phyloP scores from a whole-genome alignment of 2,888 invertebrate species.

The Volucella zonaria region DNA sequence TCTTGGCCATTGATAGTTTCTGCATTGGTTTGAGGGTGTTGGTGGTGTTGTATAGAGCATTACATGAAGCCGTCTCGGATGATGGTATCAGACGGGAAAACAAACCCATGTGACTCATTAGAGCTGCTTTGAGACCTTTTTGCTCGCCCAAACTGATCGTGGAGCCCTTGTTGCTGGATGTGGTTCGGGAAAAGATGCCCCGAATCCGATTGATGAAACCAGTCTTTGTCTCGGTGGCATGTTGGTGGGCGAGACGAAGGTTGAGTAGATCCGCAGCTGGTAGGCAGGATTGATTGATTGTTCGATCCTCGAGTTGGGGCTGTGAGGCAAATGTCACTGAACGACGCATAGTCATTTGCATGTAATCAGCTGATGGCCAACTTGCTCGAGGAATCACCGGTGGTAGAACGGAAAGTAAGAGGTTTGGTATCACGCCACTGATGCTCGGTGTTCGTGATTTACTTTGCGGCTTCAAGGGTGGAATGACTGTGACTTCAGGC shows the following conservation, averaged over 20 bases:
- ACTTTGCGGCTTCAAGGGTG: slow-evolving; percentile 64
- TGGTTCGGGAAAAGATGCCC: slow-evolving; percentile 86
- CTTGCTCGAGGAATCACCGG: slow-evolving; percentile 90
- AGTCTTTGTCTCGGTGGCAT: slow-evolving; percentile 84
- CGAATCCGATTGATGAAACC: slow-evolving; percentile 84
- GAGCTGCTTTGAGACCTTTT: slow-evolving; percentile 86
- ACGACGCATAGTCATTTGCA: slow-evolving; percentile 84
- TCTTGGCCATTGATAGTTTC: slow-evolving; percentile 84
- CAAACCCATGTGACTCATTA: slow-evolving; percentile 89
- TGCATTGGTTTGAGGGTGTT: slow-evolving; percentile 79
- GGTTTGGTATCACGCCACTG: slow-evolving; percentile 87
- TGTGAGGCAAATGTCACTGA: slow-evolving; percentile 87
- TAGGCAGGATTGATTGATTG: slow-evolving; percentile 81
- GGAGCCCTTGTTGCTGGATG: slow-evolving; percentile 87
- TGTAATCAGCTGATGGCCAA: slow-evolving; percentile 89
- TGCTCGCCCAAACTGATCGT: slow-evolving; percentile 83
- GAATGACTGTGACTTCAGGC: slow-evolving; percentile 81
- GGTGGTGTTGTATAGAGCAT: slow-evolving; percentile 83
- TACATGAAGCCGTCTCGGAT: slow-evolving; percentile 86
- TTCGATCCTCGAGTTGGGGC: slow-evolving; percentile 85
- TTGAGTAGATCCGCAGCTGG: slow-evolving; percentile 86
- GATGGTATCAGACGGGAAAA: slow-evolving; percentile 88
- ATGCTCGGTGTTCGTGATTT: slow-evolving; percentile 86
- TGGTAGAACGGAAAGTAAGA: slow-evolving; percentile 88
- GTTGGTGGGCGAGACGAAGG: slow-evolving; percentile 83